Conservation (phyloP, 2,113 vertebrate genomes). For the Bubo scandiacus region DNA sequence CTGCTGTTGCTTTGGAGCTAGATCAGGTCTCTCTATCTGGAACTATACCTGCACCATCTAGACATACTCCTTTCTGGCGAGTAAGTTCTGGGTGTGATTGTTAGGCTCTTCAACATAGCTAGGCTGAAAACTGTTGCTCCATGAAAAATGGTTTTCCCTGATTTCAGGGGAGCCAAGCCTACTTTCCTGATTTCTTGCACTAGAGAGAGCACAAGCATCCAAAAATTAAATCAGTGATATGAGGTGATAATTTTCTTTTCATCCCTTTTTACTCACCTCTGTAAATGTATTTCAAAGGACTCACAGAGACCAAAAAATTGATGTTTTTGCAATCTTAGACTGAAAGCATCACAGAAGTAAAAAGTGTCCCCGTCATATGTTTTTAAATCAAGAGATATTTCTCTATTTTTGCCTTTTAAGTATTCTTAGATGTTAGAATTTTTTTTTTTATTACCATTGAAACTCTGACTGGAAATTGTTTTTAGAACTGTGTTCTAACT, state of each 20-base stretch:
- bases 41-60: background rate
- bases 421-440: background rate
- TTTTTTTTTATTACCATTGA: conserved; percentile 40
- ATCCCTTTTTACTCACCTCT: background rate
- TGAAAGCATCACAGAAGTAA: background rate
- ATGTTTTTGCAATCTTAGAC: background rate
- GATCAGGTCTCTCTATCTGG: background rate
- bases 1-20: background rate
- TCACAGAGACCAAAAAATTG: background rate
- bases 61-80: background rate
- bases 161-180: background rate
- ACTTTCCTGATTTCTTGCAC: background rate
- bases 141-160: background rate
- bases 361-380: background rate
- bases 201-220: background rate
- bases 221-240: background rate
- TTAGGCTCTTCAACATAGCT: background rate
- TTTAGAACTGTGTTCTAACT: conserved; percentile 64
- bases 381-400: background rate
- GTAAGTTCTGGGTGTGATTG: background rate
- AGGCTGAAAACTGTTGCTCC: background rate
- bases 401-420: background rate
- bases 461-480: conserved; percentile 51
- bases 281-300: background rate
- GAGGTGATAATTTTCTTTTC: background rate